Evolutionary conservation across 2,113 vertebrate genomes (phyloP), one percentile per base, ranked within the genome.

Genomic region (Tor tambroides): DNA sequence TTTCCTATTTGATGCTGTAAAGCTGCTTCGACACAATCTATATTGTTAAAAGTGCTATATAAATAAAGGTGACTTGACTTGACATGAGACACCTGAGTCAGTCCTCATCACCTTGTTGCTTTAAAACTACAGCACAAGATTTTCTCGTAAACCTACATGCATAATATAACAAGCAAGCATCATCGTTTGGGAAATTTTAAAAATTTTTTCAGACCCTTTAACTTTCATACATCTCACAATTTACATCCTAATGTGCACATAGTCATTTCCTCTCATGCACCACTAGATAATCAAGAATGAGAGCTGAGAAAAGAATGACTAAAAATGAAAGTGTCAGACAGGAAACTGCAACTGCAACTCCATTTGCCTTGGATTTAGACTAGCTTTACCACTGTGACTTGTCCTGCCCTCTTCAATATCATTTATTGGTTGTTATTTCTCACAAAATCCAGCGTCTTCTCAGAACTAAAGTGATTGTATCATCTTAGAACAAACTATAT

Each of bases 281-380:
- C 79, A 43, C 79, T 17, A 2, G 10, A 26, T 51, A 59, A 43
- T 81, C 35, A 81, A 81, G 59, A 81, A 81, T n/a, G 35, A 38
- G 2, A 26, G 11, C 46, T 80, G 69, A 38, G 41, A 84, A 69
- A 86, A 84, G n/a, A 38, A 32, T 67, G 41, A 87, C 54, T 59
- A 23, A 71, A 41, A 41, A n/a, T 80, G 51, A 41, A 5, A 78
- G 79, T 74, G 56, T 59, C 77, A 87, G 77, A 89, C 76, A 89
- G 83, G 88, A 89, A 87, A 87, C 12, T 28, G 59, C 35, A 41
- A 41, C 5, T 43, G 71, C 71, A 41, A 43, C 35, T 43, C 5
- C 21, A 23, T n/a, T 74, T 74, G 71, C 10, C 71, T n/a, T 46
- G 79, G 46, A 83, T 88, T 88, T 38, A 77, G n/a, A 19, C 41